These are phyloP conservation scores for Megaleporinus macrocephalus DNA, from an alignment of 2,113 vertebrate species.

Conservation along the genomic window DNA sequence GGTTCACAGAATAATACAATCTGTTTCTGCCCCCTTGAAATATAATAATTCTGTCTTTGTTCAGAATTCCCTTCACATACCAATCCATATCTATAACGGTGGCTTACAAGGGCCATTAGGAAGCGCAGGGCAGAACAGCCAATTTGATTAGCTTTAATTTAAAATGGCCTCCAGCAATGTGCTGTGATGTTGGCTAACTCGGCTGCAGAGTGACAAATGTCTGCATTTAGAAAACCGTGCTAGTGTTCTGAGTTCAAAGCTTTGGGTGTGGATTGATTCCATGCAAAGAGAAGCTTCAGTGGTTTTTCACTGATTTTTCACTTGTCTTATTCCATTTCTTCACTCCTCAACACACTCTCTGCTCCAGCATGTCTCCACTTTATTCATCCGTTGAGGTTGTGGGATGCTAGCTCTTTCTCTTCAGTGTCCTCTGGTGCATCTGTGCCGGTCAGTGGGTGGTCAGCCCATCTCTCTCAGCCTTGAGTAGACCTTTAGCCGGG, in stretches of 20 bases:
- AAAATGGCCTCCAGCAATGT: slow-evolving; percentile 83
- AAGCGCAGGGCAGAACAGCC: slow-evolving; percentile 81
- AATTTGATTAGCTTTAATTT: slow-evolving; percentile 86
- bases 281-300: neutral
- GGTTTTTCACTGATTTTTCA: neutral
- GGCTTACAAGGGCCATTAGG: slow-evolving; percentile 87
- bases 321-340: neutral
- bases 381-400: neutral
- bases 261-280: slow-evolving; percentile 12
- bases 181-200: slow-evolving; percentile 73
- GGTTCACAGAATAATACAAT: neutral
- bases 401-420: slow-evolving; percentile 24
- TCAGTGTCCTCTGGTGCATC: slow-evolving; percentile 51
- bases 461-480: slow-evolving; percentile 29
- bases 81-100: slow-evolving; percentile 81
- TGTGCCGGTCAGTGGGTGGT: slow-evolving; percentile 52
- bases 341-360: neutral
- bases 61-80: slow-evolving; percentile 30
- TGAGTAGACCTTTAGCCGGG: slow-evolving; percentile 47
- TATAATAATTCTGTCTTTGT: slow-evolving; percentile 28
- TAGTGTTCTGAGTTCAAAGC: slow-evolving; percentile 11
- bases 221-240: slow-evolving; percentile 16
- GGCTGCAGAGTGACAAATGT: slow-evolving; percentile 69
- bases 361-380: neutral
- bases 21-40: slow-evolving; percentile 6